Evolutionary conservation across 2,888 invertebrate genomes (phyloP), one percentile per base, ranked within the genome.

Genomic region (Mechanitis messenoides): DNA sequence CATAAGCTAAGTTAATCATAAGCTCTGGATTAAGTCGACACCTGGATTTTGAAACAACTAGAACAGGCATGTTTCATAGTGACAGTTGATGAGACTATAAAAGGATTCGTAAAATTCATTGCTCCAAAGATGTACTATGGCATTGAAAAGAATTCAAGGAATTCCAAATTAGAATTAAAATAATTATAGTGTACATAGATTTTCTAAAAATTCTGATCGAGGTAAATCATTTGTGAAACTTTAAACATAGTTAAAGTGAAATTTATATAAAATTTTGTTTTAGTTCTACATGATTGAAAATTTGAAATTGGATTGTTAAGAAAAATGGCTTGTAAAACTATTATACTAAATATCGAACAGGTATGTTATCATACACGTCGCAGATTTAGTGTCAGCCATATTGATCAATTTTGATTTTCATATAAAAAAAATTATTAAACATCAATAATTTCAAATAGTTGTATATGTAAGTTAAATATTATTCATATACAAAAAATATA

Each of bases 31-130:
- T 50, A 31, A 50, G 59, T 59, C 59, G 59, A 59, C 59, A 59
- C 59, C 59, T 59, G 54, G 59, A 54, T 53, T 38, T 53, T 53
- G 42, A 58, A 28, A 33, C 54, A 45, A 53, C 33, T 53, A 59
- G 53, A 59, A 59, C 45, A 45, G 54, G 54, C 59, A 59, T 59
- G 45, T 53, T 59, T 59, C 53, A 59, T 42, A 45, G 53, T 54
- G 59, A 54, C 59, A 59, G 9, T 50, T 50, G 20, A 20, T 20
- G 59, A 28, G 55, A 38, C 11, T 55, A 33, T 20, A 33, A 58
- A 54, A 33, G 54, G 45, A 54, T 59, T 54, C 54, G 33, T 54
- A 31, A 53, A 59, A 59, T 59, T 53, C 54, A 45, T 54, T 59
- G 53, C 42, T 54, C 54, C 50, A 20, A 20, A 20, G 20, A 20